Base-by-base conservation (phyloP, 1,140 invertebrate genomes). In the Mizuhopecten yessoensis region DNA sequence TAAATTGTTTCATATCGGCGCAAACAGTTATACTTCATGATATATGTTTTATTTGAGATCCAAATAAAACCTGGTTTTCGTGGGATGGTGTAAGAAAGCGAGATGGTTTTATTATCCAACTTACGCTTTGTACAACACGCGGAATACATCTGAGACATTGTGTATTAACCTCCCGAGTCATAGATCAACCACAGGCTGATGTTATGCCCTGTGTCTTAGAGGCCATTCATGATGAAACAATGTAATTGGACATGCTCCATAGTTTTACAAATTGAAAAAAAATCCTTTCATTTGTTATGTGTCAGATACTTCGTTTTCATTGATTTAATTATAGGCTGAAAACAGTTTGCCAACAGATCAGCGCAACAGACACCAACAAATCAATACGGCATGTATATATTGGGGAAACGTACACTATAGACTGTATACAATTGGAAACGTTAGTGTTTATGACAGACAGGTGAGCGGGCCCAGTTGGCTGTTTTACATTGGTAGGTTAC, bases 261-360 rank as follows among this genome's bases (percentile, higher is more conserved):
- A 17, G 57, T 75, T 17, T 23, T 29, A 75, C 57, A 75, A n/a
- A 75, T 75, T 75, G 57, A 75, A 75, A 75, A 75, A 75, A 75
- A 75, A 75, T 17, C n/a, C 15, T 29, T 75, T 75, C n/a, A 75
- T 75, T 75, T 75, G 57, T 75, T 75, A 75, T n/a, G 57, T 75
- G 57, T 75, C 57, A n/a, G 5, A 75, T 75, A 7, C 29, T 75
- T 75, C 57, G 57, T 29, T 75, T 5, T 29, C 29, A 45, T 75
- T 75, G 57, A 75, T 75, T 75, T 29, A n/a, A 75, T 75, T 75
- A 75, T 17, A 29, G 57, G 5, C 57, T 75, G 23, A 29, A n/a
- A 75, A 29, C 23, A 75, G 57, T 75, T 75, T 29, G 23, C 57
- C 57, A 75, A 75, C 57, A 75, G n/a, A 75, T 75, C 57, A 3